A percentile compares a stretch with the other conserved stretches of the same genome.
These are phyloP conservation scores for Watsonalla cultraria DNA, from an alignment of 2,888 invertebrate species.

Conservation along the genomic window DNA sequence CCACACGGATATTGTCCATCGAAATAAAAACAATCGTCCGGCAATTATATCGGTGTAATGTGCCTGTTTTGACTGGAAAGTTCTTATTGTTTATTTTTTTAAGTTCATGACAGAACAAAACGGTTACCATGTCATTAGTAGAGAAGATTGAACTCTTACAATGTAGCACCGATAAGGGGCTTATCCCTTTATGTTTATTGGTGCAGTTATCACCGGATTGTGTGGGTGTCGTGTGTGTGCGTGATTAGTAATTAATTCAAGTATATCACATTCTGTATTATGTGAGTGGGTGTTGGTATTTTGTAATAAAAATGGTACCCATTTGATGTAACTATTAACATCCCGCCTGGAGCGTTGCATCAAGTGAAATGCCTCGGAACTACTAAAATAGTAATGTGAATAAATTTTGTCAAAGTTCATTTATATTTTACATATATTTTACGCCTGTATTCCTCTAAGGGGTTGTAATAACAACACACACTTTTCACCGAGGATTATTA, in stretches of 20 bases:
- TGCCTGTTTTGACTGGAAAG: conserved; percentile 36
- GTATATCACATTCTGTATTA: conserved; percentile 42
- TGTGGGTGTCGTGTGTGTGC: conserved; percentile 41
- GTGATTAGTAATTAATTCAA: conserved; percentile 57
- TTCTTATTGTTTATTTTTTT: conserved; percentile 35
- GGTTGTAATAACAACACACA: too few relatives aligned
- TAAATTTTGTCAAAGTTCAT: too few relatives aligned
- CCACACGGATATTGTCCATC: conserved; percentile 14
- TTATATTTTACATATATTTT: too few relatives aligned
- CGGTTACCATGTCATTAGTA: conserved; percentile 27
- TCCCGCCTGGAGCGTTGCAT: conserved; percentile 45
- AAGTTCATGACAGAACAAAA: conserved; percentile 25
- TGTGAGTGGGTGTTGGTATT: conserved; percentile 51
- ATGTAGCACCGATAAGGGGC: conserved; percentile 15
- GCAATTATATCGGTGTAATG: conserved; percentile 11
- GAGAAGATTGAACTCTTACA: conserved; percentile 25
- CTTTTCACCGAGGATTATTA: too few relatives aligned
- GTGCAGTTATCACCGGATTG: conserved; percentile 27
- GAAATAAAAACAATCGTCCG: conserved; percentile 4
- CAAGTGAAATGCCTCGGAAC: conserved; percentile 39
- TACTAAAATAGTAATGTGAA: conserved; percentile 16
- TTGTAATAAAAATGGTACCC: conserved; percentile 65
- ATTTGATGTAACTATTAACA: conserved; percentile 51
- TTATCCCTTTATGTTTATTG: conserved; percentile 16
- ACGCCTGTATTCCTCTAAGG: too few relatives aligned